These are phyloP conservation scores for Charaxes varanes DNA, from an alignment of 1,140 invertebrate species.

Conservation along the genomic window DNA sequence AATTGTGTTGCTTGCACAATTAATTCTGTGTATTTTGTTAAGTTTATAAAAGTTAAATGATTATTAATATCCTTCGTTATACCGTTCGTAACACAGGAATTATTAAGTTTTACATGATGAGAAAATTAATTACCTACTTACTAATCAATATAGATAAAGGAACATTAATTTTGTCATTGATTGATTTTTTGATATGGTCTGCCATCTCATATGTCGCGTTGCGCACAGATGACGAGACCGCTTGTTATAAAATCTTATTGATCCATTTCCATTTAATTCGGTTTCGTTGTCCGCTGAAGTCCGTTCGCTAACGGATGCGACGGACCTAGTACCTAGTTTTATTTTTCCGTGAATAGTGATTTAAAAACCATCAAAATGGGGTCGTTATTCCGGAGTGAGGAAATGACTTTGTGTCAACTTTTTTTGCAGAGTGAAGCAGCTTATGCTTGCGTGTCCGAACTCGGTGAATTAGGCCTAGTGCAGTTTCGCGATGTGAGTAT, in stretches of 20 bases:
- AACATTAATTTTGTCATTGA: no score
- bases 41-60: no score
- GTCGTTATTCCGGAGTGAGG: constrained; percentile 91
- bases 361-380: constrained; percentile 76
- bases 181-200: constrained; percentile 21
- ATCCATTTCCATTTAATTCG: constrained; percentile 54
- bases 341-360: constrained; percentile 44
- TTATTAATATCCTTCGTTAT: no score
- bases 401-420: constrained; percentile 95
- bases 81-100: no score
- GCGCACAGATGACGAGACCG: constrained; percentile 42
- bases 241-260: constrained; percentile 34
- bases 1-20: no score
- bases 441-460: constrained; percentile 93
- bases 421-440: constrained; percentile 95
- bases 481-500: constrained; percentile 94
- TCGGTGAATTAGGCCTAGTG: constrained; percentile 94
- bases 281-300: constrained; percentile 59
- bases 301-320: constrained; percentile 57
- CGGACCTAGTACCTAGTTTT: constrained; percentile 34
- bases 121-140: no score
- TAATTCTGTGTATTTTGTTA: no score
- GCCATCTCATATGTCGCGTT: constrained; percentile 32
- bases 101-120: no score
- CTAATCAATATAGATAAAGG: no score